These are phyloP conservation scores for Apogon hyalosoma DNA, from an alignment of 2,797 vertebrate species.

Conservation along the genomic window DNA sequence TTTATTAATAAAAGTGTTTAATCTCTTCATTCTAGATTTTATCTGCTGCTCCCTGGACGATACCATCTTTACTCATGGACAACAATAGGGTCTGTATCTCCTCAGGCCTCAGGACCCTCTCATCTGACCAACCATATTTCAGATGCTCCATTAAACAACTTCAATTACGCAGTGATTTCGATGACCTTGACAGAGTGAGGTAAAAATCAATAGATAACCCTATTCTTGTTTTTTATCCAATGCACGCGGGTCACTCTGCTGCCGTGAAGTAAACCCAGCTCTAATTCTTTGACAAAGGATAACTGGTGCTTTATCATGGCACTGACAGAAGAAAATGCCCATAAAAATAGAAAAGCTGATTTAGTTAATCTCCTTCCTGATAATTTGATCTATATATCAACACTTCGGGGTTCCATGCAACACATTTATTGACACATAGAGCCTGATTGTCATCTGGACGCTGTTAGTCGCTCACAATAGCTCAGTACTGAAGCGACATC, in stretches of 20 bases:
- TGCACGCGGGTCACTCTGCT: conserved; percentile 39
- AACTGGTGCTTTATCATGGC: conserved; percentile 54
- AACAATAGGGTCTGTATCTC: conserved; percentile 37
- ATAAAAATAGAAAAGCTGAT: conserved; percentile 57
- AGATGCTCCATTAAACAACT: conserved; percentile 64
- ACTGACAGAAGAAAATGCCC: conserved; percentile 49
- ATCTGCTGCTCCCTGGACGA: conserved; percentile 25
- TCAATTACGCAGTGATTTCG: conserved; percentile 70
- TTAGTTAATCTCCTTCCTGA: conserved; percentile 63
- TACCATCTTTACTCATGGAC: conserved; percentile 13
- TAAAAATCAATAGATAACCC: conserved; percentile 69
- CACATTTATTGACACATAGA: conserved; percentile 33
- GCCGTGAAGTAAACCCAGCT: conserved; percentile 26
- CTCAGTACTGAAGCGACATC: conserved; percentile 24
- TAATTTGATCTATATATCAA: conserved; percentile 68
- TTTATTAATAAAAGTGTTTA: conserved; percentile 54
- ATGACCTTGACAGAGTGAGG: conserved; percentile 74
- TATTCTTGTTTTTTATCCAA: conserved; percentile 31
- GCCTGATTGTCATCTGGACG: conserved; percentile 49
- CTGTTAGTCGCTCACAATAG: conserved; percentile 46
- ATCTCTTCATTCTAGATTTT: conserved; percentile 37
- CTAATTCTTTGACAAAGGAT: conserved; percentile 59
- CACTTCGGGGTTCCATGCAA: conserved; percentile 22
- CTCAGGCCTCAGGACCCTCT: conserved; percentile 29
- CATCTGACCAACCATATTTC: conserved; percentile 55